Evolutionary conservation across 1,140 invertebrate species (phyloP).

Genomic region (Micrasema longulum): DNA sequence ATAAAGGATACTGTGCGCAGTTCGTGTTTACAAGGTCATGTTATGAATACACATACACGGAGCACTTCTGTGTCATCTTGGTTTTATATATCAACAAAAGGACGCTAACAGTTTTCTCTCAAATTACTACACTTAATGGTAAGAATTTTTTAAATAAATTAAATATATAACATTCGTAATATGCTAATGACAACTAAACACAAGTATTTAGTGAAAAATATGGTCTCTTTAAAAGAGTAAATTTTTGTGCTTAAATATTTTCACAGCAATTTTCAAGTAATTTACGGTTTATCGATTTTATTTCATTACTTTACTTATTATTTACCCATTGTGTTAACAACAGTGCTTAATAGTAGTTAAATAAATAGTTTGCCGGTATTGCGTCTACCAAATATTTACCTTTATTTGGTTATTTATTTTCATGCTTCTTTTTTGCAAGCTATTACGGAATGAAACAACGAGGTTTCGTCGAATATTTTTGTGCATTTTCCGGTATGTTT

Average conservation of each 20-base stretch:
- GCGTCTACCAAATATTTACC: conserved; percentile 4
- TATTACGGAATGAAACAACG: not conserved
- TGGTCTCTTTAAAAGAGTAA: conserved; percentile 1
- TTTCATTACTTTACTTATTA: too few species aligned
- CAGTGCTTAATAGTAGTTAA: too few species aligned
- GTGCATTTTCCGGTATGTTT: not conserved
- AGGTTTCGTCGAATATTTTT: not conserved
- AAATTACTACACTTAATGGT: conserved; percentile 27
- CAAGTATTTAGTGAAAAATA: conserved; percentile 26
- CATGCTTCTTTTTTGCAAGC: not conserved
- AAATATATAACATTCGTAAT: conserved; percentile 6
- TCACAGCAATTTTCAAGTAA: too few species aligned
- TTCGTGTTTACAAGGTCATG: conserved; percentile 55
- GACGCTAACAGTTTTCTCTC: conserved; percentile 40
- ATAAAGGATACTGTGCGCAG: conserved; percentile 46
- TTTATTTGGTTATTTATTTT: not conserved
- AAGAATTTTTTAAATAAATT: conserved; percentile 24
- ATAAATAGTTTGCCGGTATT: not conserved
- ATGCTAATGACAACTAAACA: conserved; percentile 13
- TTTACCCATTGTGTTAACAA: too few species aligned
- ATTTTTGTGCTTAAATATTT: too few species aligned
- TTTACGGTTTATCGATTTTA: too few species aligned
- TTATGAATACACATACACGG: conserved; percentile 48
- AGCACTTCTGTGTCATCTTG: conserved; percentile 43
- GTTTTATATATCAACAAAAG: conserved; percentile 46